Evolutionary conservation across 2,888 invertebrate genomes (phyloP), one percentile per base, ranked within the genome.

Genomic region (Pollenia labialis): DNA sequence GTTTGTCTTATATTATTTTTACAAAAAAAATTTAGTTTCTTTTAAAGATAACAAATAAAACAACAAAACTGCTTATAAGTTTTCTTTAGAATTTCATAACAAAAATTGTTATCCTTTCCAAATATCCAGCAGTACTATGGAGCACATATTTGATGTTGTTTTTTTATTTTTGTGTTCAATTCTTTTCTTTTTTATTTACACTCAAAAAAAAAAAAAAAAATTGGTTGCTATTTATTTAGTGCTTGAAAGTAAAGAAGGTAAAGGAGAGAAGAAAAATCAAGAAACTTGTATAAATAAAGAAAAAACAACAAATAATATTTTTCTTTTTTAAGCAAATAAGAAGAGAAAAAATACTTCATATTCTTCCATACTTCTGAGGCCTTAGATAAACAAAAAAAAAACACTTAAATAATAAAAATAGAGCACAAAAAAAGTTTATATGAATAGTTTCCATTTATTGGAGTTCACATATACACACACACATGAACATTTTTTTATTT

Each of bases 141-240:
- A 23, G 10, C 23, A 23, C 46, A 18, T 44, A 44, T 12, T 42
- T 16, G 40, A 7, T 44, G 18, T 42, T 42, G n/a, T 76, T 11
- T 54, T 54, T 23, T 50, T 62, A 40, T 75, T 66, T 68, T 56
- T 76, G 40, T 52, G 7, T 62, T 75, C 66, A n/a, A 66, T 77
- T 66, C 14, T 68, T 40, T 56, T 56, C 48, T 80, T 66, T 80
- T 66, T 69, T 80, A 80, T 85, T 81, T 81, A 81, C 64, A 71
- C 42, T 23, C n/a, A 42, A 40, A 54, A 74, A 64, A 80, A 40
- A 54, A 74, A 64, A 80, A 66, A 40, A 54, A 74, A 72, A 80
- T 60, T 75, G 75, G 52, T 80, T 80, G 42, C 48, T 85, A 85
- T 85, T 85, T 85, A 75, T 76, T 80, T 75, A 75, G 80, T 71